Percentiles rank a stretch among this genome's conserved stretches.
Conservation (phyloP, 1,140 invertebrate species). For the Berghia stephanieae region DNA sequence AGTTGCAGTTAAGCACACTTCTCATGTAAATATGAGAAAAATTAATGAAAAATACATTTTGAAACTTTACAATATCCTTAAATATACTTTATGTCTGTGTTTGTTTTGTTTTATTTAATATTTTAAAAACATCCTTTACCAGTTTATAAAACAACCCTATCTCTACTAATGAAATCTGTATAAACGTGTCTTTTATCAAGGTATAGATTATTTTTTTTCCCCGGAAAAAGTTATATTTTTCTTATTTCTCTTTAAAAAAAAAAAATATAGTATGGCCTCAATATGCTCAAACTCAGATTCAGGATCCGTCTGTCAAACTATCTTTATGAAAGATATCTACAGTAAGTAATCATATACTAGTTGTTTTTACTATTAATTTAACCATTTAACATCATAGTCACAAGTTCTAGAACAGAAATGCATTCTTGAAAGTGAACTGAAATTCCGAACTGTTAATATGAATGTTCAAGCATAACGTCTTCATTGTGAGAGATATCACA, state of each 20-base stretch:
- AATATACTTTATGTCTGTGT: not conserved
- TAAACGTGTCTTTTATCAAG: slow-evolving; percentile 17
- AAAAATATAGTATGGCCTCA: slow-evolving; percentile 90
- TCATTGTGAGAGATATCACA: too few species aligned
- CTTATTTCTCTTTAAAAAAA: too few species aligned
- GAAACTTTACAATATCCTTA: not conserved
- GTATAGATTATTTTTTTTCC: slow-evolving; percentile 16
- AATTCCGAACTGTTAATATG: too few species aligned
- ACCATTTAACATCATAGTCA: too few species aligned
- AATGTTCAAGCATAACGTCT: too few species aligned
- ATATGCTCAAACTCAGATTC: slow-evolving; percentile 90
- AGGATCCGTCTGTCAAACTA: slow-evolving; percentile 87
- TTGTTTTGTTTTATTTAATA: slow-evolving; percentile 9
- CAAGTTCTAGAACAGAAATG: too few species aligned
- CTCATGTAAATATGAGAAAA: not conserved
- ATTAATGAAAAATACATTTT: not conserved
- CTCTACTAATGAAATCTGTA: not conserved
- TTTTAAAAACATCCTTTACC: not conserved
- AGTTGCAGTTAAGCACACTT: too few species aligned
- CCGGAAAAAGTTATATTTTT: slow-evolving; percentile 23
- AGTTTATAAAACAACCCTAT: not conserved
- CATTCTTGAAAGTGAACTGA: too few species aligned
- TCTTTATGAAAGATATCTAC: slow-evolving; percentile 91
- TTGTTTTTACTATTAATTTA: not conserved
- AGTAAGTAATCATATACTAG: slow-evolving; percentile 71